Evolutionary conservation across 2,113 vertebrate species (phyloP).

Genomic region (Heloderma charlesbogerti): DNA sequence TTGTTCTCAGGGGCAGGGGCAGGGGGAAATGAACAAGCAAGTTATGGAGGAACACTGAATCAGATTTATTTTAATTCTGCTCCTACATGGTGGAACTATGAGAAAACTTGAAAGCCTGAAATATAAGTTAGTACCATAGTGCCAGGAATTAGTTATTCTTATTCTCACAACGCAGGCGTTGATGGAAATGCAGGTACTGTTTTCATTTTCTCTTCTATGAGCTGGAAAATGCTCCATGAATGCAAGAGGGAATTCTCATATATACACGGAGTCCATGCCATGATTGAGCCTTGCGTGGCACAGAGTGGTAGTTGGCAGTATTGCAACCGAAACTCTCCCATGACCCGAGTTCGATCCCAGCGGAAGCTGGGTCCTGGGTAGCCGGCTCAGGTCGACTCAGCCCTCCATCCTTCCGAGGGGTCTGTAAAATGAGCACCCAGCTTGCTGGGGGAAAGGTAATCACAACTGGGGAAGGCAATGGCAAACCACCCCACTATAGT

Average conservation of each 20-base stretch:
- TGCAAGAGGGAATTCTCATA: background rate
- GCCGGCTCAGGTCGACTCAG: too few species aligned
- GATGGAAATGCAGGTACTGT: background rate
- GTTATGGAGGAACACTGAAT: background rate
- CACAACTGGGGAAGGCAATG: too few species aligned
- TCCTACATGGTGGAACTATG: background rate
- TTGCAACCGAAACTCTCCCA: too few species aligned
- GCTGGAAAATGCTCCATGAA: background rate
- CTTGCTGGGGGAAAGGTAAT: too few species aligned
- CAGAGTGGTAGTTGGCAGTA: too few species aligned
- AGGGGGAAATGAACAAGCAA: background rate
- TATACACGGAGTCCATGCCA: too few species aligned
- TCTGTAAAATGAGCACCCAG: too few species aligned
- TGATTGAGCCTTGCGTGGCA: too few species aligned
- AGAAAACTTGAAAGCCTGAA: background rate
- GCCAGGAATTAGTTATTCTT: background rate
- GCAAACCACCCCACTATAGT: too few species aligned
- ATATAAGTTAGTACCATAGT: background rate
- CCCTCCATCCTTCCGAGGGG: too few species aligned
- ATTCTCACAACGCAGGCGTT: background rate
- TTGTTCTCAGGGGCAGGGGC: background rate
- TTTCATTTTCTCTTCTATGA: background rate
- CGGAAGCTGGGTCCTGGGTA: too few species aligned
- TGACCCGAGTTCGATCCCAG: too few species aligned
- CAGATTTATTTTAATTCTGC: background rate